Base-by-base conservation (phyloP, 2,888 invertebrate species). In the Gari tellinella region DNA sequence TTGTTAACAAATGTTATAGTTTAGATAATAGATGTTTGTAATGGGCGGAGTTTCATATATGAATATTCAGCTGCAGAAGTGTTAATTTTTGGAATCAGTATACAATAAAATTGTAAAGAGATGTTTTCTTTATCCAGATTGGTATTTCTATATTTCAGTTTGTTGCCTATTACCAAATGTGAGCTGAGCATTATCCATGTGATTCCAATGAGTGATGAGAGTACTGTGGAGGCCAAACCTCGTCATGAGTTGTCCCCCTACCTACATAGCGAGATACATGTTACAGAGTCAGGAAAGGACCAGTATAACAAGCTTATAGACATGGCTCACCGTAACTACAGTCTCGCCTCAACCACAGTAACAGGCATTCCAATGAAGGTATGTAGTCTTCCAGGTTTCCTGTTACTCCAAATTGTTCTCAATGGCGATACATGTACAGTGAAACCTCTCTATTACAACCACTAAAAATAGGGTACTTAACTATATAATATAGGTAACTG, bases 361-460 rank as follows among this genome's bases (percentile, higher is more conserved):
- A 98, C 98, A 7, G 99, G 87, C 3, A 99, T 99, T 86, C 99
- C 99, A 1, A 99, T 99, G 99, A 99, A 99, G 90, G 93, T 92
- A n/a, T n/a, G n/a, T 80, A 65, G 75, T 38, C n/a, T 23, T 23
- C 3, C 49, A 49, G n/a, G 8, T 46, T 10, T 40, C 4, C 15
- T 12, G 10, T 40, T 15, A 40, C 40, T 40, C 10, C 40, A 40
- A n/a, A n/a, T n/a, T n/a, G n/a, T n/a, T n/a, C n/a, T n/a, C n/a
- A n/a, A n/a, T n/a, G n/a, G n/a, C n/a, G n/a, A n/a, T n/a, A n/a
- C n/a, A n/a, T n/a, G n/a, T n/a, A n/a, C n/a, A n/a, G n/a, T n/a
- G n/a, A n/a, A n/a, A n/a, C n/a, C n/a, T n/a, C n/a, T n/a, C n/a
- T n/a, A n/a, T n/a, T n/a, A n/a, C n/a, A n/a, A n/a, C n/a, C n/a